Conservation (phyloP, 2,797 vertebrate species). For the Mormyrops attenuatus region DNA sequence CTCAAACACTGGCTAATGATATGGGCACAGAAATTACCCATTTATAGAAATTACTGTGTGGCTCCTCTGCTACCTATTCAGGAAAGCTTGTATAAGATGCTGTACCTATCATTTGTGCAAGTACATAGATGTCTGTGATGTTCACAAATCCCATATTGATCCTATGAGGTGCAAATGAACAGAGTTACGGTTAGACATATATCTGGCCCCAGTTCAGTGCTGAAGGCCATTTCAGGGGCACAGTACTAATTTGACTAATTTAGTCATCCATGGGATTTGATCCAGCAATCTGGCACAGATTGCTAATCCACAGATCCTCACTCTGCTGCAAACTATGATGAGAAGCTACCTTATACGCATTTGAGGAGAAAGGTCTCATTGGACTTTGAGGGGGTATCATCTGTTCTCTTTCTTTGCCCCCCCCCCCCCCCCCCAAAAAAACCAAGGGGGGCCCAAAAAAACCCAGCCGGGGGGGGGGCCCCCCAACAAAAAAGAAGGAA, state of each 20-base stretch:
- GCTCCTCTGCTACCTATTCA: not conserved
- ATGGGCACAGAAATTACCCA: not conserved
- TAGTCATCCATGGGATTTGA: not conserved
- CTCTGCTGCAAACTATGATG: not conserved
- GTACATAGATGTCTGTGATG: not conserved
- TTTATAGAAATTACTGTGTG: not conserved
- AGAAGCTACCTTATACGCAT: constrained; percentile 13
- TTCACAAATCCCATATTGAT: not conserved
- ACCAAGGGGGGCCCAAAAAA: no score
- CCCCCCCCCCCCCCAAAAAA: not conserved
- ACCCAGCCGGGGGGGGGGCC: no score
- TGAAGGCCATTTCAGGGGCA: not conserved
- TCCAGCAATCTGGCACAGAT: not conserved
- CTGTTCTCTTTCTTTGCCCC: constrained; percentile 21
- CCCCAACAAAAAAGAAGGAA: no score
- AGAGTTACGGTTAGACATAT: not conserved
- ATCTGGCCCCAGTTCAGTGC: not conserved
- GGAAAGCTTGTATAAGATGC: not conserved
- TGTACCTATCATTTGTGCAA: not conserved
- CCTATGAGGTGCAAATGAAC: not conserved
- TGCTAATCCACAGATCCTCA: not conserved
- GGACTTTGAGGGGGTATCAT: constrained; percentile 13
- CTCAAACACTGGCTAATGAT: not conserved
- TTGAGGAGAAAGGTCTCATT: not conserved
- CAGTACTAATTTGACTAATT: not conserved